Conservation (phyloP, 2,113 vertebrate species). For the Anhinga rufa region DNA sequence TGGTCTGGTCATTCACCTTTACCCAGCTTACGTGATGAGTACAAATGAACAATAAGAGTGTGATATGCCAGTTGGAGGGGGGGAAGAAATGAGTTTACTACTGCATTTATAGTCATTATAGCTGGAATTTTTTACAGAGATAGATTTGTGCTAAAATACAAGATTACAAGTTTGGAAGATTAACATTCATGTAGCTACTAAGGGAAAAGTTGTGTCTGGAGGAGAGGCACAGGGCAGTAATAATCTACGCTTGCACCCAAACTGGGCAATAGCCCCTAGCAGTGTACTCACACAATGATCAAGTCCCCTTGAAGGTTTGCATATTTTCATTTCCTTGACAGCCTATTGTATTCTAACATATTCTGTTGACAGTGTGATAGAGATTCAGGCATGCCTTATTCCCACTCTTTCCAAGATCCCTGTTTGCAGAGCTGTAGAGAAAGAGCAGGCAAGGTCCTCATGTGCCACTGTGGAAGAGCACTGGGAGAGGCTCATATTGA, state of each 20-base stretch:
- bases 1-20: background rate
- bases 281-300: background rate
- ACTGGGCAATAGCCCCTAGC: background rate
- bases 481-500: background rate
- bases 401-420: background rate
- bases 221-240: background rate
- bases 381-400: background rate
- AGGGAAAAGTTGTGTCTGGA: background rate
- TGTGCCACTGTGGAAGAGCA: accelerated
- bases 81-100: background rate
- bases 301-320: background rate
- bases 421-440: background rate
- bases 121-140: background rate
- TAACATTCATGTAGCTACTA: background rate
- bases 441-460: background rate
- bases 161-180: background rate
- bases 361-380: background rate
- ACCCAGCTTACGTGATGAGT: background rate
- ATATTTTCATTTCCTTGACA: background rate
- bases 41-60: background rate
- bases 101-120: background rate
- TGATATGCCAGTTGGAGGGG: background rate
- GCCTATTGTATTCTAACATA: background rate
- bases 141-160: background rate
- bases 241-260: background rate